Evolutionary conservation across 2,113 vertebrate genomes (phyloP).

Genomic region (Furnarius figulus): DNA sequence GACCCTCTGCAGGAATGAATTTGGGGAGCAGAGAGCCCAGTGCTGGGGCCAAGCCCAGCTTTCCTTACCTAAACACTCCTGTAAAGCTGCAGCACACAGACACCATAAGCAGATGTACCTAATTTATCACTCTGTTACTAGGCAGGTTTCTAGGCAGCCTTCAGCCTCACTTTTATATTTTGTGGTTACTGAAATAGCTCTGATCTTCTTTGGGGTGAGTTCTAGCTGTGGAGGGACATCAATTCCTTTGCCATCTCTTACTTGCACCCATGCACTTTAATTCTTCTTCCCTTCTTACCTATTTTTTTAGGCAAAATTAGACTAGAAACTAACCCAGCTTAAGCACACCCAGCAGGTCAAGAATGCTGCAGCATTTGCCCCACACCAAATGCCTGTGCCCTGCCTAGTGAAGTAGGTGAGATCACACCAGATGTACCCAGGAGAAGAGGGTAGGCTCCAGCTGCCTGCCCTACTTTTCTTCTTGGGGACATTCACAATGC

Average conservation of each 20-base stretch:
- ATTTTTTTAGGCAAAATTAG: background rate
- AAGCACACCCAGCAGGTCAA: background rate
- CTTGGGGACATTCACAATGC: background rate
- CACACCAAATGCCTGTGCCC: too few species aligned
- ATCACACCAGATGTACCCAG: background rate
- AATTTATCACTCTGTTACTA: constrained; percentile 53
- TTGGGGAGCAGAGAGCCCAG: background rate
- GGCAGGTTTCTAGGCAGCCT: constrained; percentile 56
- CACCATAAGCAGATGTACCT: constrained; percentile 8
- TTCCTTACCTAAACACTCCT: background rate
- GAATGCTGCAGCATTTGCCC: background rate
- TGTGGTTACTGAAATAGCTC: constrained; percentile 26
- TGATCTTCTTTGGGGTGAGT: background rate
- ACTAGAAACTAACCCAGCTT: background rate
- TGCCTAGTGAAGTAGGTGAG: accelerated
- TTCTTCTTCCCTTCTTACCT: background rate
- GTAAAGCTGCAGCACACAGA: background rate
- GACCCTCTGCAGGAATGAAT: background rate
- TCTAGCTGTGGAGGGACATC: background rate
- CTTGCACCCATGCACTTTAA: background rate
- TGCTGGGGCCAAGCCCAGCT: background rate
- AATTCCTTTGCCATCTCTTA: background rate
- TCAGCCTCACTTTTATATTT: constrained; percentile 1
- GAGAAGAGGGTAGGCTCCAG: background rate
- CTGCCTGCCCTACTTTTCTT: background rate